Conservation (phyloP, 2,797 vertebrate species). For the Macropus fuliginosus region DNA sequence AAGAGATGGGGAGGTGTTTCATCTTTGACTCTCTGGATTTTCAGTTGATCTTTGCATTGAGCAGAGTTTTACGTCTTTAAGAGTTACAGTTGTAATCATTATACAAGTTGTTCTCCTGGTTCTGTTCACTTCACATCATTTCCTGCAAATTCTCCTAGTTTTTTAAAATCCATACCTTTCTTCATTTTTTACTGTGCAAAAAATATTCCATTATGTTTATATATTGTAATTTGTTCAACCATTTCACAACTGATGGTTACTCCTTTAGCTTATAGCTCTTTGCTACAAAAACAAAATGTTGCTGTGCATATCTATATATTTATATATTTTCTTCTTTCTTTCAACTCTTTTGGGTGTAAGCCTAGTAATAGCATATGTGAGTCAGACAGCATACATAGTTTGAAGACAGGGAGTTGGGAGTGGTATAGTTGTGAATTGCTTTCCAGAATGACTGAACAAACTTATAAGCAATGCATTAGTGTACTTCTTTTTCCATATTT, state of each 20-base stretch:
- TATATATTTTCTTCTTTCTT: not conserved
- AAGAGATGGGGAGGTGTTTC: not conserved
- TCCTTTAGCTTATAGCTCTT: not conserved
- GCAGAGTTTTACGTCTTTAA: not conserved
- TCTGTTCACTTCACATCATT: not conserved
- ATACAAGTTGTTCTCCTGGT: not conserved
- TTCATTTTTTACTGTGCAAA: not conserved
- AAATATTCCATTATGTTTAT: not conserved
- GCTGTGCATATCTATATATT: not conserved
- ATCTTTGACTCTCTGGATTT: no score
- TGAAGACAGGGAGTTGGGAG: not conserved
- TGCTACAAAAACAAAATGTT: not conserved
- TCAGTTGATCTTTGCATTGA: no score
- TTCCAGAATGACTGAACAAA: not conserved
- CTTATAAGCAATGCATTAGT: not conserved
- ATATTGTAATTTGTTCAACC: not conserved
- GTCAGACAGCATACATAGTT: not conserved
- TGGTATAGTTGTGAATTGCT: not conserved
- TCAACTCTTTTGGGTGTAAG: not conserved
- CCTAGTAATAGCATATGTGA: not conserved
- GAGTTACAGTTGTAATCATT: not conserved
- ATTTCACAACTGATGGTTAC: not conserved
- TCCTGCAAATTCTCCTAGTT: not conserved
- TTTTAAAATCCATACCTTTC: not conserved
- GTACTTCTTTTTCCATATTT: not conserved